A percentile compares a stretch with the other conserved stretches of the same genome.
These are phyloP conservation scores for Neria commutata DNA, from an alignment of 2,888 invertebrate genomes.

Conservation along the genomic window DNA sequence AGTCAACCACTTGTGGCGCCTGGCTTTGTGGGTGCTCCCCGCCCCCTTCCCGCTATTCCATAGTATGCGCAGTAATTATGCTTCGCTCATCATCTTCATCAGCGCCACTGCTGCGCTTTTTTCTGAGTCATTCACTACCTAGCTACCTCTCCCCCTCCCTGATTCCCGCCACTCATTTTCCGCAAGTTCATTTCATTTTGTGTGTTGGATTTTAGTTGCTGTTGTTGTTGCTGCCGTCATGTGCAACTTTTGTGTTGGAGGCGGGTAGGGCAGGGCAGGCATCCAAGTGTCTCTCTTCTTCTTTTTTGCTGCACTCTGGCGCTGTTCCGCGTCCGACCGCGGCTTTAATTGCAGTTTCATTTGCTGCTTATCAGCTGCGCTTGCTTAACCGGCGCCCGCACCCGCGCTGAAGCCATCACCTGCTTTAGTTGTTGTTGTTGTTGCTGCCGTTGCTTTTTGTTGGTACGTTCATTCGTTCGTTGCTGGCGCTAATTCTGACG, in stretches of 20 bases:
- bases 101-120: not conserved
- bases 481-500: no score
- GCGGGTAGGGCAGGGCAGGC: no score
- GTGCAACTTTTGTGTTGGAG: no score
- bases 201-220: not conserved
- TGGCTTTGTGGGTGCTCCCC: no score
- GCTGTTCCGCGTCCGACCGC: not conserved
- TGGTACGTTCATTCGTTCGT: not conserved
- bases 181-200: not conserved
- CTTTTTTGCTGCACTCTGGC: not conserved
- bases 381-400: no score
- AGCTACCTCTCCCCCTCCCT: not conserved
- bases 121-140: no score
- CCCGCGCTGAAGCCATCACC: no score
- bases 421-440: not conserved
- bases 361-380: constrained; percentile 2
- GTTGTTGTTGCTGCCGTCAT: no score
- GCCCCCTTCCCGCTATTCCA: not conserved
- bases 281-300: no score
- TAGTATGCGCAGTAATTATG: not conserved
- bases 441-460: not conserved
- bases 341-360: not conserved
- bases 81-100: no score
- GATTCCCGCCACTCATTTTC: not conserved
- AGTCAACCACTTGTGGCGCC: not conserved